Evolutionary conservation across 1,140 invertebrate species (phyloP), one percentile per base, ranked within the genome.

Genomic region (Heliconius himera): DNA sequence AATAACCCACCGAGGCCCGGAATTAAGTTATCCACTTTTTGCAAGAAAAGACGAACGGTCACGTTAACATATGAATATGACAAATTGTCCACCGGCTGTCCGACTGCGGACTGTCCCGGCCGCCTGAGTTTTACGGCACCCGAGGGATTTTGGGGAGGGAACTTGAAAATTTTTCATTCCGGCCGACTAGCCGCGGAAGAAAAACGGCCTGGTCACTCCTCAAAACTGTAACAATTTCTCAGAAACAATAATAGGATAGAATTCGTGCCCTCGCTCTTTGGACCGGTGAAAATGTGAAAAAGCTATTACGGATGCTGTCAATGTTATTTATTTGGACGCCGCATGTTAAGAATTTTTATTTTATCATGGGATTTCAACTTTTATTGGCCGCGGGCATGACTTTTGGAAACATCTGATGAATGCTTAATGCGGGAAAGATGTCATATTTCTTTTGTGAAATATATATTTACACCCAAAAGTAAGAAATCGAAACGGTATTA

Each of bases 21-120:
- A 93, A 93, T 93, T 92, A 93, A 92, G 93, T 94, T 94, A 94
- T 91, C 90, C 91, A 89, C 89, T 93, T 94, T 94, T 94, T 94
- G 91, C 89, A 93, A 93, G 91, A 94, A 93, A 93, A 93, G 91
- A 91, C 91, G 91, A 86, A 80, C 91, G 91, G 87, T 80, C 89
- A 91, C 90, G 91, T 94, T 94, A 93, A 94, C 93, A 94, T 94
- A 94, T 94, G 93, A 94, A 94, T 94, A 93, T 94, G 93, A 94
- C 91, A 94, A 94, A 94, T 94, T 94, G 93, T 91, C 85, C 85
- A 91, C 73, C 86, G 85, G 87, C 87, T 90, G 91, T 88, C 89
- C 82, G 88, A 77, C 87, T 84, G 49, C 18, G 49, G 85, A 88
- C 83, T 90, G 86, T 87, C 85, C 89, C 38, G 92, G 84, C 88